Conservation (phyloP, 2,113 vertebrate genomes). For the Chaenocephalus aceratus region DNA sequence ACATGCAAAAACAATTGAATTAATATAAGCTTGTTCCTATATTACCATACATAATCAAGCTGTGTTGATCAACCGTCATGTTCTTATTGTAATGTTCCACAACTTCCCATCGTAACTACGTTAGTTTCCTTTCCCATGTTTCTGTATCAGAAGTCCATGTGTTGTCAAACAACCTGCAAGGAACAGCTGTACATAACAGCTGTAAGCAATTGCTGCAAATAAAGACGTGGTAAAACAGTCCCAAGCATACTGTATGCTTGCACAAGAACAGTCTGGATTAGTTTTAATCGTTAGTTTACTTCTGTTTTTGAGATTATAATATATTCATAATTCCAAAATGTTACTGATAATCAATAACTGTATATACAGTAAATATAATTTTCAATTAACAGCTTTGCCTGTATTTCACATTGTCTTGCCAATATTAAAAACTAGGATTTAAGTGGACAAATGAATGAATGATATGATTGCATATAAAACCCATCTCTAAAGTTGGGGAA, state of each 20-base stretch:
- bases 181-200: slow-evolving; percentile 49
- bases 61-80: not conserved
- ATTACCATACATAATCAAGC: not conserved
- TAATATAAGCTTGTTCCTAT: not conserved
- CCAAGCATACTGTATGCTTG: not conserved
- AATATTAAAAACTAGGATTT: not conserved
- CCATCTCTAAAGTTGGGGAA: not conserved
- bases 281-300: not conserved
- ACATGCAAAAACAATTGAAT: no score
- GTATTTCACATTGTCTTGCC: not conserved
- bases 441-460: not conserved
- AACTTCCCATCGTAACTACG: not conserved
- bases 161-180: slow-evolving; percentile 32
- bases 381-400: not conserved
- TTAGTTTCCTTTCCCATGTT: not conserved
- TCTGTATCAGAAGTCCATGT: slow-evolving; percentile 46
- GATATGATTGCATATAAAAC: not conserved
- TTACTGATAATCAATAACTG: not conserved
- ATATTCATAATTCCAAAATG: not conserved
- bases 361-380: not conserved
- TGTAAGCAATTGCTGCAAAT: slow-evolving; percentile 21
- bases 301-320: not conserved
- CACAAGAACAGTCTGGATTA: not conserved
- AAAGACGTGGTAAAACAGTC: not conserved
- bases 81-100: not conserved